Evolutionary conservation across 2,113 vertebrate species (phyloP).

Genomic region (Pao palembangensis): DNA sequence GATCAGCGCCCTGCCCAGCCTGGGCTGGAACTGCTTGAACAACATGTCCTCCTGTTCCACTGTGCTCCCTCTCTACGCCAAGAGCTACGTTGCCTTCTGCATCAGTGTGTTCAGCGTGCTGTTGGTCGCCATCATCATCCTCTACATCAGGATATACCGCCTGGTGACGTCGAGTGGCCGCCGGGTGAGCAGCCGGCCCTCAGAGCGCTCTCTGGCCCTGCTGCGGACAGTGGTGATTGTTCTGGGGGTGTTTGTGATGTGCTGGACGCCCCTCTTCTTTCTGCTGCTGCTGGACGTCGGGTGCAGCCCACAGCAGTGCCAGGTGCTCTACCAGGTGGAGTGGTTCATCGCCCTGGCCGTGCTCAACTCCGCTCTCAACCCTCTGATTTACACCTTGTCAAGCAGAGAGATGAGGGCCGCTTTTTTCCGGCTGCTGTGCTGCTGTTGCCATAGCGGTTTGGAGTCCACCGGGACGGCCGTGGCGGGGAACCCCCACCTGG

Average conservation of each 20-base stretch:
- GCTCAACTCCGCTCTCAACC: constrained; percentile 79
- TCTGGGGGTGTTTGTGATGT: constrained; percentile 74
- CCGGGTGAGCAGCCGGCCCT: constrained; percentile 71
- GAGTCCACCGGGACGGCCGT: constrained; percentile 39
- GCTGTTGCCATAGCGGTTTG: constrained; percentile 58
- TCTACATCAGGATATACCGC: constrained; percentile 79
- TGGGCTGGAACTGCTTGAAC: constrained; percentile 78
- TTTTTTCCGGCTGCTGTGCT: constrained; percentile 73
- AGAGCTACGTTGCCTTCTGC: constrained; percentile 79
- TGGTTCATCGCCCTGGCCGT: constrained; percentile 79
- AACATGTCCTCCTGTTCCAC: constrained; percentile 70
- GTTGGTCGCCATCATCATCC: constrained; percentile 73
- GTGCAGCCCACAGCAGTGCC: constrained; percentile 66
- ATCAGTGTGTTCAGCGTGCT: constrained; percentile 74
- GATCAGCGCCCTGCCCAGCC: constrained; percentile 72
- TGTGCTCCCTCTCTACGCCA: constrained; percentile 75
- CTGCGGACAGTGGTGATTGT: constrained; percentile 77
- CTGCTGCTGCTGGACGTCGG: constrained; percentile 76
- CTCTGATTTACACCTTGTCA: constrained; percentile 77
- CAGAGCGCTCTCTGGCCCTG: constrained; percentile 73
- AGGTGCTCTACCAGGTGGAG: constrained; percentile 73
- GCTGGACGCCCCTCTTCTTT: constrained; percentile 77
- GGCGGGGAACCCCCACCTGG: constrained; percentile 50
- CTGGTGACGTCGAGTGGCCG: constrained; percentile 78
- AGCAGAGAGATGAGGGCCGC: constrained; percentile 77